Percentiles rank a stretch among this genome's conserved stretches.
Conservation (phyloP, 1,140 invertebrate species). For the Lordiphosa clarofinis region DNA sequence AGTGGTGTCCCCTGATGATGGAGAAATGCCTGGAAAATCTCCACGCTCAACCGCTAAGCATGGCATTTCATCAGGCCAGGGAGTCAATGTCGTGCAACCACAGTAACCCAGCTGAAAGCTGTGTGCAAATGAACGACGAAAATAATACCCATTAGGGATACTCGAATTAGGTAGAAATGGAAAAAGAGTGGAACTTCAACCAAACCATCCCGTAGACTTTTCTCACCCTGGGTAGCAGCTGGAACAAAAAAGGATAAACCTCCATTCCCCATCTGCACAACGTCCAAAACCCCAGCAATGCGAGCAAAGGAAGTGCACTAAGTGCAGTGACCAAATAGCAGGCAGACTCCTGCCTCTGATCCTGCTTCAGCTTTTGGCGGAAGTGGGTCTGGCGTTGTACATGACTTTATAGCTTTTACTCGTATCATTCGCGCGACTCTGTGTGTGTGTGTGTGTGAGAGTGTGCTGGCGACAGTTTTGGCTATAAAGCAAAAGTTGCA, state of each 20-base stretch:
- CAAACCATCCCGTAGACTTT: background rate
- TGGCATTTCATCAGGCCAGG: conserved; percentile 63
- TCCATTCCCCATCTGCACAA: conserved; percentile 18
- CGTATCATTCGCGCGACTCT: conserved; percentile 23
- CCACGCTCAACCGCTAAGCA: conserved; percentile 67
- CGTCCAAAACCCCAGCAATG: conserved; percentile 48
- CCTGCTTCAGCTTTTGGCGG: conserved; percentile 29
- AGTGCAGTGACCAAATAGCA: conserved; percentile 72
- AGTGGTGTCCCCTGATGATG: conserved; percentile 1
- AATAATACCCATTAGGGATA: conserved; percentile 13
- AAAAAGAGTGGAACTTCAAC: background rate
- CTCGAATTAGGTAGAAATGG: too few species aligned
- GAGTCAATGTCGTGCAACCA: background rate
- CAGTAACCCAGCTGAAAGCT: too few species aligned
- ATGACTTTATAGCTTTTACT: conserved; percentile 68
- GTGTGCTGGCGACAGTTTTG: conserved; percentile 39
- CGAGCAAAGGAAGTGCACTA: conserved; percentile 64
- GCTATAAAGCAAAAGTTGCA: conserved; percentile 56
- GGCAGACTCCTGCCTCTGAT: conserved; percentile 14
- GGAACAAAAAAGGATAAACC: background rate
- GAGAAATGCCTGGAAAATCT: conserved; percentile 44
- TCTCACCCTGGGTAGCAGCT: conserved; percentile 1
- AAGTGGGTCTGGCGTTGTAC: conserved; percentile 61
- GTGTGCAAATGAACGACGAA: too few species aligned
- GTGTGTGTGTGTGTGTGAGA: conserved; percentile 1